Evolutionary conservation across 2,113 vertebrate genomes (phyloP).

Genomic region (Rhagologus leucostigma): DNA sequence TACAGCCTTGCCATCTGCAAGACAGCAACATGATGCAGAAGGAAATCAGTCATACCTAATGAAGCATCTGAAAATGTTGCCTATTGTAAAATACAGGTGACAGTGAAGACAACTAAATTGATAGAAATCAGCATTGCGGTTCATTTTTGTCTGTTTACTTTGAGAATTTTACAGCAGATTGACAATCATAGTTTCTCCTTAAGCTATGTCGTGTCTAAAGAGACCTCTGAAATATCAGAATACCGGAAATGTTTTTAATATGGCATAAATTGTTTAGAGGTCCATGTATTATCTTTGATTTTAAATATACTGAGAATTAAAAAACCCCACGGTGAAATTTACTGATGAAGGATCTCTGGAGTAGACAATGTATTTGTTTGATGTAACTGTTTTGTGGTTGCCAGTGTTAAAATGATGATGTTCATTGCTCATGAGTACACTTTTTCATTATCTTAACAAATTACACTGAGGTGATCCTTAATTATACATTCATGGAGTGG

Average conservation of each 20-base stretch:
- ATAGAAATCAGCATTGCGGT: neutral
- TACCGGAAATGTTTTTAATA: neutral
- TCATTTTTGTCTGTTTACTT: neutral
- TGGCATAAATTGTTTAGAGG: neutral
- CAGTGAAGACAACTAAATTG: neutral
- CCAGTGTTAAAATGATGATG: neutral
- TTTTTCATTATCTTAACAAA: conserved; percentile 12
- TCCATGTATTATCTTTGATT: neutral
- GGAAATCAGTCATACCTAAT: neutral
- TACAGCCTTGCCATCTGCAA: neutral
- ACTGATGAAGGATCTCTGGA: neutral
- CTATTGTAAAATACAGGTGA: neutral
- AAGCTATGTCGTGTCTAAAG: fast-evolving
- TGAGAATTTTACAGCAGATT: neutral
- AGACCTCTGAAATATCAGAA: neutral
- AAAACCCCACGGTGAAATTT: neutral
- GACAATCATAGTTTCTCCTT: neutral
- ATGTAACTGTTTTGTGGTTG: neutral
- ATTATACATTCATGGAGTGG: neutral
- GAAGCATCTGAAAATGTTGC: neutral
- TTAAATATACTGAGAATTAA: neutral
- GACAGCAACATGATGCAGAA: neutral
- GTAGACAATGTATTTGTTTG: neutral
- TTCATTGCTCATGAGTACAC: neutral
- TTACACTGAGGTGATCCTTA: neutral